Evolutionary conservation across 2,888 invertebrate species (phyloP).

Genomic region (Norana najaformis): DNA sequence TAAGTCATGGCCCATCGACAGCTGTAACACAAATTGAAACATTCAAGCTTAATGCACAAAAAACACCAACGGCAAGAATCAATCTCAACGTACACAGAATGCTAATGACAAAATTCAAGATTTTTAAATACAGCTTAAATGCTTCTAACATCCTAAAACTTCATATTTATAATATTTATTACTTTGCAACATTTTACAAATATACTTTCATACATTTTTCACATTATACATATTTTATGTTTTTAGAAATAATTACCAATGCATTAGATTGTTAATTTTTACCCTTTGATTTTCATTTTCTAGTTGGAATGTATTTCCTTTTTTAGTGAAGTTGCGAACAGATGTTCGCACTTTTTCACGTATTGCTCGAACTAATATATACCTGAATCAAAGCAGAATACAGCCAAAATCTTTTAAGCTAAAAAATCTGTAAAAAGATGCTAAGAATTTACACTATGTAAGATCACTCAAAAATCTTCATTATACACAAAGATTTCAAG

Average conservation of each 20-base stretch:
- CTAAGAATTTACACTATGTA: neutral
- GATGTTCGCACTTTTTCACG: slow-evolving; percentile 55
- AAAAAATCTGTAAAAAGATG: neutral
- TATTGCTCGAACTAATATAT: slow-evolving; percentile 59
- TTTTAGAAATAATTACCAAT: neutral
- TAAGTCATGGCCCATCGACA: neutral
- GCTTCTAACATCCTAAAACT: too few relatives aligned
- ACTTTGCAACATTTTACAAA: too few relatives aligned
- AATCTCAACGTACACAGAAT: too few relatives aligned
- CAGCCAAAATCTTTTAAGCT: neutral
- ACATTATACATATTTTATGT: neutral
- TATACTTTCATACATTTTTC: too few relatives aligned
- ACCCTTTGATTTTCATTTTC: slow-evolving; percentile 47
- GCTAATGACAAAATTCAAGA: too few relatives aligned
- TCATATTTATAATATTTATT: too few relatives aligned
- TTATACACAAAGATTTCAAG: neutral
- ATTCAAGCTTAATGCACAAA: neutral
- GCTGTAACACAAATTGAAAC: neutral
- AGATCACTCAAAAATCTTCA: neutral
- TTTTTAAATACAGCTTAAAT: too few relatives aligned
- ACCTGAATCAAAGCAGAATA: slow-evolving; percentile 48
- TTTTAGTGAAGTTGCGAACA: slow-evolving; percentile 41
- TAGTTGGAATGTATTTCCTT: slow-evolving; percentile 37
- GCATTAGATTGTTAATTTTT: neutral
- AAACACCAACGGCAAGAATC: too few relatives aligned